A percentile compares a stretch with the other conserved stretches of the same genome.
Evolutionary conservation across 2,797 vertebrate species (phyloP).

Genomic region (Thalassophryne amazonica): DNA sequence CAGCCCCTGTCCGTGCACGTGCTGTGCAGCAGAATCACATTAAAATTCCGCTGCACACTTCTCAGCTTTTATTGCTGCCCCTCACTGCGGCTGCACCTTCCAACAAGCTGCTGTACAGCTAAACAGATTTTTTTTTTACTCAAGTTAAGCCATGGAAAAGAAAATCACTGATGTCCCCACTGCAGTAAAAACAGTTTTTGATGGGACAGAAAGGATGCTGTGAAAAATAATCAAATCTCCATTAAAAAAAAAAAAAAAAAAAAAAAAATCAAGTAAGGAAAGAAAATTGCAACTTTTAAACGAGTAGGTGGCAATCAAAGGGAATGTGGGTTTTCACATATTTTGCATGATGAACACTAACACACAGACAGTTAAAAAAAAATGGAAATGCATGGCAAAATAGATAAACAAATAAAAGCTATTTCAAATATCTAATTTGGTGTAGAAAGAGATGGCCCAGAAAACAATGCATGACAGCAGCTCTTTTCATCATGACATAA

Average conservation of each 20-base stretch:
- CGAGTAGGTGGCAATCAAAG: background rate
- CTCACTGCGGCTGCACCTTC: background rate
- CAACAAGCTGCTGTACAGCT: background rate
- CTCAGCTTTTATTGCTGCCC: background rate
- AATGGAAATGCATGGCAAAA: background rate
- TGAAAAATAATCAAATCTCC: conserved; percentile 20
- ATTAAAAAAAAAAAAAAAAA: no score
- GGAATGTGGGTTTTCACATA: background rate
- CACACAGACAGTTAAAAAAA: background rate
- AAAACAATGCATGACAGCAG: background rate
- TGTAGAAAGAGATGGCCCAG: background rate
- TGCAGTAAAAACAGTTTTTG: conserved; percentile 14
- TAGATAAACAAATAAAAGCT: background rate
- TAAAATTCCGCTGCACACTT: conserved; percentile 23
- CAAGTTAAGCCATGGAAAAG: background rate
- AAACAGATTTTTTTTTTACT: background rate
- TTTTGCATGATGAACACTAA: background rate
- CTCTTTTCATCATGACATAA: conserved; percentile 15
- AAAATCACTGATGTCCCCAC: conserved; percentile 5
- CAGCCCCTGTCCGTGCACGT: conserved; percentile 5
- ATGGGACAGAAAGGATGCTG: background rate
- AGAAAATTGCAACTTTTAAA: background rate
- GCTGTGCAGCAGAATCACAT: conserved; percentile 32
- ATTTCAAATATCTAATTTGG: conserved; percentile 11
- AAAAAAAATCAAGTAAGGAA: no score